Evolutionary conservation across 2,113 vertebrate genomes (phyloP), one percentile per base, ranked within the genome.

Genomic region (Ailuropoda melanoleuca): DNA sequence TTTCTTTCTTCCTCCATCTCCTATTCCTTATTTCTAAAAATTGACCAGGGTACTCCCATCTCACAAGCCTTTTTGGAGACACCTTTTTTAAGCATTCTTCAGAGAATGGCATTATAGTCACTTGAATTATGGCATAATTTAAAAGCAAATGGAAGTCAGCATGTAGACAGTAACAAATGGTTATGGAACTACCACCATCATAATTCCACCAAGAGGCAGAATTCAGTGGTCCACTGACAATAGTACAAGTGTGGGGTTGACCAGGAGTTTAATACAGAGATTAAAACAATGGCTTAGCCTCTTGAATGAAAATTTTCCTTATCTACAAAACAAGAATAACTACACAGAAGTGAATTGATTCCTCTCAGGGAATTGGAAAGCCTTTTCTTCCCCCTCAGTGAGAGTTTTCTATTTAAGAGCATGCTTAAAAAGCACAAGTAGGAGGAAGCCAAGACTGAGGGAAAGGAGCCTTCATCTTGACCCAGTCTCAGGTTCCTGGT

Each of bases 261-360:
- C 80, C 86, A 90, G 21, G 60, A 80, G 64, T 88, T 97, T 95
- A 93, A 17, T 39, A 48, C 14, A 77, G 48, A 96, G 93, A 90
- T 78, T 11, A 53, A 31, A 92, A 74, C 78, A 95, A 39, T 46
- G 66, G 70, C 31, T 78, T 19, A 72, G 13, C 8, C 37, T 18
- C 88, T 75, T 68, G n/a, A 93, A 82, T 50, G 39, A 91, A 95
- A 93, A 88, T 53, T 58, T 17, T n/a, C 48, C 56, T 50, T 88
- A 66, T 88, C 92, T 92, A 60, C 46, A 80, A 88, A 93, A 72
- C 68, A 92, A 88, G 58, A 77, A 23, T 55, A 46, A 81, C 9
- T 68, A 48, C 1, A 72, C 46, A 81, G 64, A 92, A 96, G 15
- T 81, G 18, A 92, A 62, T 39, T 24, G 75, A 92, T 82, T 96